Percentiles rank a stretch among this genome's conserved stretches.
Evolutionary conservation across 2,113 vertebrate species (phyloP).

Genomic region (Pteruthius melanotis): DNA sequence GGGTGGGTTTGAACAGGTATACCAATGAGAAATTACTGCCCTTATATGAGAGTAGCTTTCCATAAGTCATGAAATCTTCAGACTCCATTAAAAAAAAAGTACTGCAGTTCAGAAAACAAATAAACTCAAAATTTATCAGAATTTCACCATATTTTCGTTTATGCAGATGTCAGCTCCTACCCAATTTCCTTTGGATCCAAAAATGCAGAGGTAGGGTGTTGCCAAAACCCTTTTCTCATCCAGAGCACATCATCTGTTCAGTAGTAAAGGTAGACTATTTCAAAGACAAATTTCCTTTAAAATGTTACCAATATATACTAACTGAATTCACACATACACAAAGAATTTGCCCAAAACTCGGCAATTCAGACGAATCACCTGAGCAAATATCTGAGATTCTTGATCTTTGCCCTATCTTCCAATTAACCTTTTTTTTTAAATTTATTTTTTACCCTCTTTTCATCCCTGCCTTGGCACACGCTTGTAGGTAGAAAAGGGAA

Average conservation of each 20-base stretch:
- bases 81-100: neutral
- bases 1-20: neutral
- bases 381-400: neutral
- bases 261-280: neutral
- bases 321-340: rapidly evolving
- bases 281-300: neutral
- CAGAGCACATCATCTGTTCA: neutral
- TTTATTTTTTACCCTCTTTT: neutral
- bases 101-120: neutral
- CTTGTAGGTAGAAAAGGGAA: neutral
- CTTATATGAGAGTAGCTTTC: neutral
- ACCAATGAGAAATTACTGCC: neutral
- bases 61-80: neutral
- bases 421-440: rapidly evolving
- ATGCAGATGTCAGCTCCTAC: neutral
- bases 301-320: neutral
- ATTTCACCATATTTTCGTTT: neutral
- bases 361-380: neutral
- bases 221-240: neutral
- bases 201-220: neutral
- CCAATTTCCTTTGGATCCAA: neutral
- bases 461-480: neutral
- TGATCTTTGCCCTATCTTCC: neutral
- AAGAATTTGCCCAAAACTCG: neutral
- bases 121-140: neutral